A percentile compares a stretch with the other conserved stretches of the same genome.
Conservation (phyloP, 2,888 invertebrate species). For the Phalera bucephala region DNA sequence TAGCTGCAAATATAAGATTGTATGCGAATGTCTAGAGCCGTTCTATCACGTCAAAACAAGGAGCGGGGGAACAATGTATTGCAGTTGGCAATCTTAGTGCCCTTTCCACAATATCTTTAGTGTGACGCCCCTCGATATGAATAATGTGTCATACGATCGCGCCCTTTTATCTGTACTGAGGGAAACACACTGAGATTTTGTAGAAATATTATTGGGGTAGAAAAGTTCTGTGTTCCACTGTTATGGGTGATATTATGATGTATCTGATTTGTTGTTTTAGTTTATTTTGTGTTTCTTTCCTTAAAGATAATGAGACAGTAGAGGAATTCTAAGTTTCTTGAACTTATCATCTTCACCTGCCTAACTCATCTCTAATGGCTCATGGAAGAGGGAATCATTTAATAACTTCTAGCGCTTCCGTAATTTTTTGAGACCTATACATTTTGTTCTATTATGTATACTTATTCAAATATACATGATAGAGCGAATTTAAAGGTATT, state of each 20-base stretch:
- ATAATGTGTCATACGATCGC: constrained; percentile 78
- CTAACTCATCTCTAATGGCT: no score
- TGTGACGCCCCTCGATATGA: constrained; percentile 78
- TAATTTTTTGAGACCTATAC: no score
- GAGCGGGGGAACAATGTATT: constrained; percentile 74
- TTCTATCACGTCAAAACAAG: constrained; percentile 81
- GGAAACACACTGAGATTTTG: constrained; percentile 57
- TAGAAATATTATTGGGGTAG: constrained; percentile 31
- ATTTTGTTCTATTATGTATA: no score
- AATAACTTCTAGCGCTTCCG: no score
- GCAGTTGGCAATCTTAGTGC: constrained; percentile 81
- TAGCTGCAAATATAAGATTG: constrained; percentile 38
- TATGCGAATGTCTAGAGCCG: constrained; percentile 63
- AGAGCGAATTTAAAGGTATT: no score
- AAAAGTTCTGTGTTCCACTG: constrained; percentile 22
- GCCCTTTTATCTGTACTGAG: constrained; percentile 70
- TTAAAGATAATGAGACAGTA: no score
- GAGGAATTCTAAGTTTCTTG: no score
- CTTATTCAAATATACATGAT: no score
- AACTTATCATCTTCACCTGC: no score
- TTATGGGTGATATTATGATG: constrained; percentile 1
- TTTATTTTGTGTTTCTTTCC: not conserved
- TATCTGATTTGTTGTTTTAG: constrained; percentile 1
- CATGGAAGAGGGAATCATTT: no score
- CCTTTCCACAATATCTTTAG: constrained; percentile 81